Evolutionary conservation across 1,140 invertebrate genomes (phyloP), one percentile per base, ranked within the genome.

Genomic region (Hyphantria cunea): DNA sequence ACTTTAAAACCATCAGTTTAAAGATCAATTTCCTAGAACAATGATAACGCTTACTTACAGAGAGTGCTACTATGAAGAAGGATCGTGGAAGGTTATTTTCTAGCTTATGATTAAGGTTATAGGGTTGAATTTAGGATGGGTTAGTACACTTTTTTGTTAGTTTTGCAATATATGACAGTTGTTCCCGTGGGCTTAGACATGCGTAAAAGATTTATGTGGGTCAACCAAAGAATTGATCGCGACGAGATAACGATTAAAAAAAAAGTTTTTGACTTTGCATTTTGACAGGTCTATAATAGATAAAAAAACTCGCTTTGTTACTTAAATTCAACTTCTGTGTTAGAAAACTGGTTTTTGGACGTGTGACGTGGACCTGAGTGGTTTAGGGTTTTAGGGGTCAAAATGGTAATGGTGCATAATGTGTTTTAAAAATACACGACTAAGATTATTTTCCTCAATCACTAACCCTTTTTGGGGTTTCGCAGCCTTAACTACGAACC

Each of bases 181-280:
- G 53, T 56, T 42, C 34, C 34, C 42, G 47, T 17, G 17, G 2
- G 17, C 17, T 31, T 14, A 47, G 41, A 41, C 41, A 47, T 0
- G 33, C 44, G 56, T 74, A 52, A 69, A 72, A 78, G 72, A 79
- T 77, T 66, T 72, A 79, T 76, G 53, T 73, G 66, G 71, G 71
- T 78, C 69, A 72, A 59, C 49, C 39, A 33, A 34, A 6, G 53
- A 56, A 25, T 5, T 25, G 17, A 25, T 56, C 32, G 53, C 45
- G 53, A 17, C 42, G 14, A 47, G 41, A 56, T 47, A 56, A 37
- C 15, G 34, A 13, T 56, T n/a, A n/a, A n/a, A n/a, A n/a, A 34
- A 15, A 17, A 17, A 34, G 53, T 37, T 37, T 56, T 47, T 47
- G 25, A 47, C 14, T 10, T 37, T 10, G 2, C 8, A 25, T 25